phyloP scores from a whole-genome alignment of 2,888 invertebrate genomes.

The Tetheella fluctuosa region DNA sequence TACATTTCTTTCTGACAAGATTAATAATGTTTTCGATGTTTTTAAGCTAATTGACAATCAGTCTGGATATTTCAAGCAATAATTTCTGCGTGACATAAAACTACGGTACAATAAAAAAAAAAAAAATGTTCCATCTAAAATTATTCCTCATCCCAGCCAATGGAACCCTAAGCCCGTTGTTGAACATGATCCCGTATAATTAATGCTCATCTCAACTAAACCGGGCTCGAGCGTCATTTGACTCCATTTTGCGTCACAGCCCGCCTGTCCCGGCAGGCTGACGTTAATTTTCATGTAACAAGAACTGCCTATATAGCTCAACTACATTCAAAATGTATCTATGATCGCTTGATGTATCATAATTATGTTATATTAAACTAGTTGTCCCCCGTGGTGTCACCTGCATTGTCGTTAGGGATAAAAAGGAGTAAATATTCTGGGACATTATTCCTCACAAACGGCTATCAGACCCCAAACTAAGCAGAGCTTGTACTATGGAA shows the following conservation, averaged over 20 bases:
- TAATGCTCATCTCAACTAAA: slow-evolving; percentile 69
- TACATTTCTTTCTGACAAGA: too few species aligned
- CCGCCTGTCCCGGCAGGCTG: slow-evolving; percentile 47
- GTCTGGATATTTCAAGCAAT: not conserved
- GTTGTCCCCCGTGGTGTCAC: too few species aligned
- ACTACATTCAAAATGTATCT: slow-evolving; percentile 21
- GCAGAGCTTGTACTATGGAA: too few species aligned
- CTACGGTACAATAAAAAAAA: not conserved
- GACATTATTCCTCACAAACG: too few species aligned
- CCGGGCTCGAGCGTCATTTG: slow-evolving; percentile 53
- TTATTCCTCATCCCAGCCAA: slow-evolving; percentile 12
- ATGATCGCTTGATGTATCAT: slow-evolving; percentile 5
- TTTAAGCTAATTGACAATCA: too few species aligned
- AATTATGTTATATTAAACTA: not conserved
- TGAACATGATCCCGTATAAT: slow-evolving; percentile 69
- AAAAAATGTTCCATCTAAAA: slow-evolving; percentile 16
- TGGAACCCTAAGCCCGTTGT: slow-evolving; percentile 36
- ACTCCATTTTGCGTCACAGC: slow-evolving; percentile 54
- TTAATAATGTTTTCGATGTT: too few species aligned
- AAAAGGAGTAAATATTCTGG: too few species aligned
- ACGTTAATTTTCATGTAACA: slow-evolving; percentile 74
- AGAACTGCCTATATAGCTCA: slow-evolving; percentile 66
- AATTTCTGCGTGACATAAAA: not conserved
- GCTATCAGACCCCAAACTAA: too few species aligned
- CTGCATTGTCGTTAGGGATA: too few species aligned